These are phyloP conservation scores for Atrina japonica DNA, from an alignment of 2,888 invertebrate species.

Conservation along the genomic window DNA sequence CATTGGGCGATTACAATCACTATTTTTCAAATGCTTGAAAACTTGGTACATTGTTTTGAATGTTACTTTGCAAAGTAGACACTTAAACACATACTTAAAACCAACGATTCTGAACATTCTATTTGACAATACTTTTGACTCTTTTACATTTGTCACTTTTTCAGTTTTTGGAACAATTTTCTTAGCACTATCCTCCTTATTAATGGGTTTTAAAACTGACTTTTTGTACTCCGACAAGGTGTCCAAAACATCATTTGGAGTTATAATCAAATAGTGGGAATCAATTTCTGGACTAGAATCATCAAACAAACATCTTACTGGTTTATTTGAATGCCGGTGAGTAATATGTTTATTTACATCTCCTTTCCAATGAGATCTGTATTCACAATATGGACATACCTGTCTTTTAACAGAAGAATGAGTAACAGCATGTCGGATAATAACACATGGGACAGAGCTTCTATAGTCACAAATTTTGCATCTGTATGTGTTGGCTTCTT, in stretches of 20 bases:
- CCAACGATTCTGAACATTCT: neutral
- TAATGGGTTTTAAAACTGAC: neutral
- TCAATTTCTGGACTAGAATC: conserved; percentile 20
- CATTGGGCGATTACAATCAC: conserved; percentile 17
- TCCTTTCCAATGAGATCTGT: conserved; percentile 30
- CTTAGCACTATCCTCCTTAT: neutral
- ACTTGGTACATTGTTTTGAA: conserved; percentile 26
- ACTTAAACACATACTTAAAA: conserved; percentile 25
- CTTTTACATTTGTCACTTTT: neutral
- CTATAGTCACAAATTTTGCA: conserved; percentile 26
- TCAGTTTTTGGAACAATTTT: neutral
- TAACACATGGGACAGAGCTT: neutral
- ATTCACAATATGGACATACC: conserved; percentile 37
- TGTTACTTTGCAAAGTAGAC: conserved; percentile 25
- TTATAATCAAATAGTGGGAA: neutral
- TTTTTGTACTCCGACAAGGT: neutral
- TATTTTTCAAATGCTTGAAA: conserved; percentile 16
- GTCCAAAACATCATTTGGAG: neutral
- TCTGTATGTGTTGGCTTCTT: neutral
- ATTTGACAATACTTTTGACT: too few relatives aligned
- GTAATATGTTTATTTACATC: conserved; percentile 40
- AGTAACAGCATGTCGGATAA: conserved; percentile 18
- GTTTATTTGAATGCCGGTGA: conserved; percentile 21
- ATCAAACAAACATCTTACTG: conserved; percentile 15
- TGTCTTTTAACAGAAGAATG: conserved; percentile 26